These are phyloP conservation scores for Coregonus sp. DNA, from an alignment of 2,797 vertebrate species.

Conservation along the genomic window DNA sequence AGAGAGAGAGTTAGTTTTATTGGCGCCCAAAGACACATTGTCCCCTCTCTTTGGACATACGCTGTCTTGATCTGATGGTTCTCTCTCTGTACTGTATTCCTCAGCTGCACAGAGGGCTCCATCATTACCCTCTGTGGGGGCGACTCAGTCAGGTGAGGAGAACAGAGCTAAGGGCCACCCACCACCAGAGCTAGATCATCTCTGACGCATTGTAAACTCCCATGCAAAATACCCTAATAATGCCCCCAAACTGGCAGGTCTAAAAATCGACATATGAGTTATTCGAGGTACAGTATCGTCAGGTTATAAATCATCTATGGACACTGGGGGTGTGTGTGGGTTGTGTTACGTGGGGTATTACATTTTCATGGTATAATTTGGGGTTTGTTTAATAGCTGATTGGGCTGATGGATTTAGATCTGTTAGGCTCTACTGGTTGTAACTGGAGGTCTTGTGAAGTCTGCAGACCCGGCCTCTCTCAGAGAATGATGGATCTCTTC, in stretches of 20 bases:
- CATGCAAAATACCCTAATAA: constrained; percentile 1
- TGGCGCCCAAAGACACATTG: constrained; percentile 6
- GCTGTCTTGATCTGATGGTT: constrained; percentile 12
- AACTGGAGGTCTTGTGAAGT: neutral
- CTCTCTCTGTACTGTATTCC: neutral
- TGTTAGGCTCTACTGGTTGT: neutral
- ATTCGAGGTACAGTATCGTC: neutral
- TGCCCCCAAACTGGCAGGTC: neutral
- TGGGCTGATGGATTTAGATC: neutral
- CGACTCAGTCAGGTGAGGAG: constrained; percentile 12
- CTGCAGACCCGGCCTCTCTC: neutral
- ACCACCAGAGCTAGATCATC: constrained; percentile 18
- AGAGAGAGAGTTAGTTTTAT: constrained; percentile 3
- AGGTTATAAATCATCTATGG: neutral
- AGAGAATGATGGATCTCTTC: neutral
- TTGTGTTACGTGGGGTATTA: neutral
- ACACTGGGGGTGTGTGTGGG: neutral
- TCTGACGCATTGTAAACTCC: constrained; percentile 7
- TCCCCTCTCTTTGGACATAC: neutral
- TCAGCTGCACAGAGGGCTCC: neutral
- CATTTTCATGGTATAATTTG: neutral
- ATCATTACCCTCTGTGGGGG: constrained; percentile 12
- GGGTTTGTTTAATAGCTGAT: neutral
- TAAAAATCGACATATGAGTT: neutral
- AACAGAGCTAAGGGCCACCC: constrained; percentile 17